Percentiles rank a stretch among this genome's conserved stretches.
Evolutionary conservation across 2,888 invertebrate species (phyloP).

Genomic region (Piscicola geometra): DNA sequence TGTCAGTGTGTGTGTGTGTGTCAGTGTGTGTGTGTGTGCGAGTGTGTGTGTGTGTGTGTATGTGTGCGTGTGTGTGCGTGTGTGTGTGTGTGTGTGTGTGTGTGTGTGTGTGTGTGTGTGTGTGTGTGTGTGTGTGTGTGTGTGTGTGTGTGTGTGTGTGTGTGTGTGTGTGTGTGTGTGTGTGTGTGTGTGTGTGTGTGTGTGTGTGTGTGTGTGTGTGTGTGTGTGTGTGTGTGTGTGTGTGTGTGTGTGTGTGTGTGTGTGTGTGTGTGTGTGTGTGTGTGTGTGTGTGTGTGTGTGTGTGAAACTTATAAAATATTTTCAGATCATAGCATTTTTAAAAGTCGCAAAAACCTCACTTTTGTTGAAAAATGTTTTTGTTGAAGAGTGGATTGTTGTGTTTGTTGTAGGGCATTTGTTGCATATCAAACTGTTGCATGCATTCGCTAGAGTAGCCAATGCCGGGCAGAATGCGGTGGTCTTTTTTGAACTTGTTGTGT

Average conservation of each 20-base stretch:
- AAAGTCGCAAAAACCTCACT: neutral
- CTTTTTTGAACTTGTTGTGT: conserved; percentile 4
- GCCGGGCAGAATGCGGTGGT: conserved; percentile 19
- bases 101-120: neutral
- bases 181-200: neutral
- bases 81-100: neutral
- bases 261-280: too few species aligned
- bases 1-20: too few species aligned
- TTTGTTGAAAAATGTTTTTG: conserved; percentile 10
- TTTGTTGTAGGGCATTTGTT: conserved; percentile 21
- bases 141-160: neutral
- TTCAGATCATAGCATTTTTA: neutral
- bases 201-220: neutral
- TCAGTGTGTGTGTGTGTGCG: neutral
- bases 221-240: neutral
- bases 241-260: neutral
- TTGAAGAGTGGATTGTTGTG: conserved; percentile 4
- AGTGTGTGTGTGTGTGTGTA: neutral
- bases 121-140: neutral
- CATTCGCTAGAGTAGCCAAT: conserved; percentile 25
- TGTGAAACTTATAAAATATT: neutral
- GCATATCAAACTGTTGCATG: neutral
- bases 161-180: neutral
- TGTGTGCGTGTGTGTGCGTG: neutral
- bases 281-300: too few species aligned